Conservation (phyloP, 2,797 vertebrate species). For the Philypnodon macrostomus region DNA sequence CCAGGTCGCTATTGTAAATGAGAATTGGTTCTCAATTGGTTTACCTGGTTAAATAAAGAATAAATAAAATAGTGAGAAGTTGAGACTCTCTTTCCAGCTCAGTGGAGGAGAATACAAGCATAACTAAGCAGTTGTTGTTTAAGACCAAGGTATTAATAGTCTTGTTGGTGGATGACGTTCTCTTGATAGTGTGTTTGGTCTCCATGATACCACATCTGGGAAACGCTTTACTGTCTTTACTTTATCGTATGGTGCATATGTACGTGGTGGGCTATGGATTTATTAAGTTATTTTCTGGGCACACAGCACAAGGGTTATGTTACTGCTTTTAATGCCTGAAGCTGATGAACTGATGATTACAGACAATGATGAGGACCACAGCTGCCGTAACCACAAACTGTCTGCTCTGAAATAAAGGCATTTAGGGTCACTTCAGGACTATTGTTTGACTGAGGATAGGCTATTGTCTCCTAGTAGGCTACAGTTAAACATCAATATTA, state of each 20-base stretch:
- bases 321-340: not conserved
- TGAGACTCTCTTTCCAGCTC: too few relatives aligned
- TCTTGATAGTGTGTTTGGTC: too few relatives aligned
- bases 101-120: too few relatives aligned
- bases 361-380: slow-evolving; percentile 3
- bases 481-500: too few relatives aligned
- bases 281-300: not conserved
- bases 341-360: slow-evolving; percentile 9
- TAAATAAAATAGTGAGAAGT: too few relatives aligned
- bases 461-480: not conserved
- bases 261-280: not conserved
- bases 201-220: not conserved
- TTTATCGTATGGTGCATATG: not conserved
- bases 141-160: too few relatives aligned
- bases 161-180: too few relatives aligned
- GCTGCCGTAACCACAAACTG: slow-evolving; percentile 3
- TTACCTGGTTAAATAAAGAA: too few relatives aligned
- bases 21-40: too few relatives aligned
- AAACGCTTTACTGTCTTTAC: not conserved
- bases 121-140: too few relatives aligned
- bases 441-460: not conserved
- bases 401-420: not conserved
- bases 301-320: not conserved
- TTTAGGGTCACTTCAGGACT: not conserved
- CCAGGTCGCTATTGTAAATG: too few relatives aligned